Base-by-base conservation (phyloP, 1,140 invertebrate species). In the Drosophila bocki region DNA sequence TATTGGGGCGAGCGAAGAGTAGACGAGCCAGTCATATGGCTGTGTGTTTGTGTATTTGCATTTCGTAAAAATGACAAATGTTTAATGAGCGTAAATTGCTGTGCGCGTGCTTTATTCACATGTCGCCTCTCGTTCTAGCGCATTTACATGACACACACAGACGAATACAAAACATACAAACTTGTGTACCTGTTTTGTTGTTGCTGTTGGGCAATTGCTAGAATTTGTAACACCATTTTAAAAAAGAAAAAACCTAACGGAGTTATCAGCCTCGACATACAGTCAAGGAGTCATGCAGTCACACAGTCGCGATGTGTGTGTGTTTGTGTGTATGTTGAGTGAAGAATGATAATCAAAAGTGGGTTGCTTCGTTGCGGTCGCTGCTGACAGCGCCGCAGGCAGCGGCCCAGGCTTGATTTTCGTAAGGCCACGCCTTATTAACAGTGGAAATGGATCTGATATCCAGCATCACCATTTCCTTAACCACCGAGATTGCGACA, bases 81-180 rank as follows among this genome's bases (percentile, higher is more conserved):
- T 70, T 81, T 88, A 90, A 87, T 87, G 77, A 88, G 83, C 80
- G 77, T 75, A 87, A 87, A 90, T 87, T 87, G 77, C 77, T 82
- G 60, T 84, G 84, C 84, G 80, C 83, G 76, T 77, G 83, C 80
- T 84, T 87, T 84, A 61, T 53, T 60, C 57, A 59, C 64, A 41
- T 67, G 17, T 61, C 41, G 35, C 76, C 61, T 47, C 69, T 39
- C 58, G n/a, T 44, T 68, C 62, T 70, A 7, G n/a, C 37, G n/a
- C 47, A 42, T 69, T 33, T 19, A 42, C 15, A 22, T 67, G 9
- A 2, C 13, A 48, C 22, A 15, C 22, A 22, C 1, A 22, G 22
- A 22, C 22, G 22, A 22, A 22, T 22, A 22, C 22, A 22, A 22
- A 22, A 2, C 53, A 32, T 32, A 74, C 76, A 70, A 60, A 54